Base-by-base conservation (phyloP, 2,888 invertebrate genomes). In the Mythimna vitellina region DNA sequence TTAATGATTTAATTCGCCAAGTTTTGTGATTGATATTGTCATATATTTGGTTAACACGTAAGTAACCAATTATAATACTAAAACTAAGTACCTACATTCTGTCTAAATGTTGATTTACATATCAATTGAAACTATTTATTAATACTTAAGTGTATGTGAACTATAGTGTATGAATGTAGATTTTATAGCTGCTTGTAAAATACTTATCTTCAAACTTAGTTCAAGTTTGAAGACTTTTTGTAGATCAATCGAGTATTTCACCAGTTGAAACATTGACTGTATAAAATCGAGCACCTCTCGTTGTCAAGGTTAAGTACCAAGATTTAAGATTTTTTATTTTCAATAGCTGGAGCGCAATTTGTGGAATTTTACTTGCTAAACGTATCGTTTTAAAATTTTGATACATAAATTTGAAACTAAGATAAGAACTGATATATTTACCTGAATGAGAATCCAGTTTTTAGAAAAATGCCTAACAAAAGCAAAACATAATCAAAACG, bases 301-400 rank as follows among this genome's bases (percentile, higher is more conserved):
- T 29, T 58, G 8, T 42, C 83, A 82, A 83, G 77, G 82, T 77
- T 75, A 75, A 57, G 32, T 66, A 17, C 61, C 57, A 65, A 68
- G 53, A 68, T 60, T 65, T 22, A 53, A 66, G 12, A 25, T 66
- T 57, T 63, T 17, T 42, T 49, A 76, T 58, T 53, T 10, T 22
- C 3, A 42, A 49, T 57, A 9, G n/a, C 42, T 61, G 29, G 14
- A 25, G 20, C 29, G 14, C 5, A 51, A n/a, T 6, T 29, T 62
- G 22, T 38, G 7, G 8, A 38, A 29, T 63, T 38, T 49, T 20
- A n/a, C 20, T 29, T 8, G 25, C 10, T 17, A 32, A 17, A 22
- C 9, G 14, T 20, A 5, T 66, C 17, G 10, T 2, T 14, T 20
- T 46, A 7, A 1, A 14, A 58, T 14, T n/a, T n/a, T n/a, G n/a